Evolutionary conservation across 2,797 vertebrate species (phyloP), one percentile per base, ranked within the genome.

Genomic region (Protosalanx chinensis): DNA sequence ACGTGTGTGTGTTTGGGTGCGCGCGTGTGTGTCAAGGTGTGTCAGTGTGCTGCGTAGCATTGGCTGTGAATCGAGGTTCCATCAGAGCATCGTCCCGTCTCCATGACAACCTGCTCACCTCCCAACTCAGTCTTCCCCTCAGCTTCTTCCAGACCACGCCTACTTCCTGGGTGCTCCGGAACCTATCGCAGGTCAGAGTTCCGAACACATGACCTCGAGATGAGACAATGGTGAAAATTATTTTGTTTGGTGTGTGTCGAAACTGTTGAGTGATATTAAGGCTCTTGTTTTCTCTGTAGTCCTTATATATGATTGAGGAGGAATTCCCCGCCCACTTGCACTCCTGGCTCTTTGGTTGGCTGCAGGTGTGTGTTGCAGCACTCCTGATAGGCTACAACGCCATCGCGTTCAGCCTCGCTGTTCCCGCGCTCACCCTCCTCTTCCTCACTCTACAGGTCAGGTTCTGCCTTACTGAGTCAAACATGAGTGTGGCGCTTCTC

Each of bases 401-500:
- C 12, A 87, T 88, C 0, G 68, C 90, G 13, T 91, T 90, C 72
- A 53, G 82, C 71, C 33, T 90, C 51, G 82, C 76, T 4, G 68
- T 90, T 73, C 61, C 86, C 74, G 86, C 88, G 0, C 76, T 91
- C 49, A 69, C 80, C 67, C 83, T 90, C 72, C 69, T 91, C 4
- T 90, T 84, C 76, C 78, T 92, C 27, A 76, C 59, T 37, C 70
- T 91, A 49, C 88, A 90, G 79, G 88, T 91, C 86, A 46, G 41
- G 41, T 46, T 46, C 7, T 46, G 41, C 41, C 10, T 12, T 46
- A 13, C 41, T 10, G 41, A 46, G 41, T 46, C 3, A 12, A 46
- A 46, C 10, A 46, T 8, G 41, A 13, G 41, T 46, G 41, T 13
- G 8, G 41, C 3, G 41, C 41, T 37, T 37, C 35, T 7, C 35